Evolutionary conservation across 2,888 invertebrate genomes (phyloP), one percentile per base, ranked within the genome.

Genomic region (Phrixothrix hirtus): DNA sequence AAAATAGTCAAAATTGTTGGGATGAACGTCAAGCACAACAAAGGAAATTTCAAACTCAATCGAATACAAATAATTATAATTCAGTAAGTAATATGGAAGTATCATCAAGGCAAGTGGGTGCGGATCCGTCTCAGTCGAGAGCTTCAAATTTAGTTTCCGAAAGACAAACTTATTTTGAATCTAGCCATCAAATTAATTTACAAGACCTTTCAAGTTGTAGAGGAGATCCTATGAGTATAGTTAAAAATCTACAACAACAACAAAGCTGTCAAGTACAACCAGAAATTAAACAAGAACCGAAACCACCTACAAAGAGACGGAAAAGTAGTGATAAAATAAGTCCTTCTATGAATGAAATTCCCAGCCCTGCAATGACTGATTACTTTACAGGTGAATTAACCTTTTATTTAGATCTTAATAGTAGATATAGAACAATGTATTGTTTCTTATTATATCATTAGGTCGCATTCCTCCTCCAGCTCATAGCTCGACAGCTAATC

Each of bases 171-270:
- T 87, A 85, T 75, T 86, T 86, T 71, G 87, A 87, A 66, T 76
- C 83, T 69, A 79, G 79, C 67, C 79, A 74, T 61, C 81, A 80
- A 63, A 79, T 81, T 13, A 82, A 84, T 17, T 75, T 87, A 65
- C 87, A 87, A 74, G 87, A 88, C 75, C 74, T 87, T 42, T 86
- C 85, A 51, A 86, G 87, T 70, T 87, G 87, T 71, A 78, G 87
- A 32, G 87, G 86, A 16, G 88, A 88, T 70, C 86, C 87, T 2
- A 87, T 87, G 86, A 86, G 83, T 68, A 85, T 87, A 68, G 87
- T 87, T 17, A 88, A 88, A 72, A 87, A 85, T 72, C 77, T 87
- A 13, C 74, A 74, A 51, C 74, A 74, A 57, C 71, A 70, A 53
- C 74, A 73, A 53, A 58, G 56, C 36, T 61, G 62, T 51, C 65